Base-by-base conservation (phyloP, 2,797 vertebrate species). In the Cygnus olor region DNA sequence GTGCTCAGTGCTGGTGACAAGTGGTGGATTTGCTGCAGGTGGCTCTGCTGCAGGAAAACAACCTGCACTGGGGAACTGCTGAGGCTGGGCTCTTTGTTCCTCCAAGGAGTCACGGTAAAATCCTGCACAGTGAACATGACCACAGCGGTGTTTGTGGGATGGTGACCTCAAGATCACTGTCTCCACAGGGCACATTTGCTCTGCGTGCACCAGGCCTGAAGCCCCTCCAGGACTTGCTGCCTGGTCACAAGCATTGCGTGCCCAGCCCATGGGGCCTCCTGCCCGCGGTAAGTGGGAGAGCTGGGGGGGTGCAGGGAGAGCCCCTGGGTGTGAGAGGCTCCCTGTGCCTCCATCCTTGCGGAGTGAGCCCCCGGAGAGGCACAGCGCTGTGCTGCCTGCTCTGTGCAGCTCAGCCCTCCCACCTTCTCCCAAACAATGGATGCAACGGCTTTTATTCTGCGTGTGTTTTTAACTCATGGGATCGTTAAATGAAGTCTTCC, bases 161-260 rank as follows among this genome's bases (percentile, higher is more conserved):
- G 47, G 40, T 0, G 1, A 78, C 27, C 58, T 44, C 2, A 0
- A 45, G 11, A n/a, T 30, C 25, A 16, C 53, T 28, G 5, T 66
- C 54, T 68, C 32, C 1, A 0, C 22, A 2, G 14, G 14, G 24
- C 6, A 0, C 0, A 14, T 11, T 45, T 38, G 4, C n/a, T 54
- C 38, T 42, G 17, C 20, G 8, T 0, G 11, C 8, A 10, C 20
- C n/a, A 15, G 30, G 6, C 58, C 28, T 8, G 34, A 14, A 56
- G 47, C 3, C 21, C 2, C 18, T 1, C 18, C 40, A 5, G 30
- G 54, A 32, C 30, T 28, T 14, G 21, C 34, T 36, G 58, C 20
- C 14, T 4, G 24, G 58, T n/a, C 9, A 16, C 6, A 36, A 17
- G 58, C 2, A 1, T 10, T 1, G 1, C 2, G 34, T 40, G 34